A percentile compares a stretch with the other conserved stretches of the same genome.
Conservation (phyloP, 2,113 vertebrate species). For the cat (Felis catus) region DNA sequence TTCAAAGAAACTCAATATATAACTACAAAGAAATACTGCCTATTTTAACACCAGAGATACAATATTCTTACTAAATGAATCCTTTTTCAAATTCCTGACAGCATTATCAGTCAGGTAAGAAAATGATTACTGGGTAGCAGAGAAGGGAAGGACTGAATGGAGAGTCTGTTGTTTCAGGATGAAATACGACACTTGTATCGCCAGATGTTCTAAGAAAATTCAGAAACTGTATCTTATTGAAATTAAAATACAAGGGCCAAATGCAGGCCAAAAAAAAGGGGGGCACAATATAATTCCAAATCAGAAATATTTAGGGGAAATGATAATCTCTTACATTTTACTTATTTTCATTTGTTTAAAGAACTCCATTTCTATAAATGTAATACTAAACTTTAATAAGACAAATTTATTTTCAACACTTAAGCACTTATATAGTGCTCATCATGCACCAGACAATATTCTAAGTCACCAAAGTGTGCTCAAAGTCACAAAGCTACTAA, state of each 20-base stretch:
- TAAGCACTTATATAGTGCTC: not conserved
- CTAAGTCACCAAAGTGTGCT: not conserved
- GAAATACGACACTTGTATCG: not conserved
- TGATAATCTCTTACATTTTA: slow-evolving; percentile 37
- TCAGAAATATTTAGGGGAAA: not conserved
- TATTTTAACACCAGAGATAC: slow-evolving; percentile 19
- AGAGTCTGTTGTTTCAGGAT: not conserved
- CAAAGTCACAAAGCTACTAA: not conserved
- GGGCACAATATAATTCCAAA: not conserved
- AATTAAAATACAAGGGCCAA: slow-evolving; percentile 31
- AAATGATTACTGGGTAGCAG: not conserved
- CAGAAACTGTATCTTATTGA: not conserved
- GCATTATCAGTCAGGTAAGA: not conserved
- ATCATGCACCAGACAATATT: not conserved
- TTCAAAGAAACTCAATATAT: slow-evolving; percentile 18
- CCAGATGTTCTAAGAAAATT: not conserved
- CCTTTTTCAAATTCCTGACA: slow-evolving; percentile 18
- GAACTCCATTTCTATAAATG: not conserved
- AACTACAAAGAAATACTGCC: not conserved
- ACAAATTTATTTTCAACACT: not conserved
- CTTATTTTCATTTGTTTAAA: not conserved
- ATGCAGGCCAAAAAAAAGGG: not conserved
- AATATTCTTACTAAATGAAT: slow-evolving; percentile 2
- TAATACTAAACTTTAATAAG: not conserved
- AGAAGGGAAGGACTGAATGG: not conserved